Conservation (phyloP, 2,797 vertebrate species). For the Loriculus beryllinus region DNA sequence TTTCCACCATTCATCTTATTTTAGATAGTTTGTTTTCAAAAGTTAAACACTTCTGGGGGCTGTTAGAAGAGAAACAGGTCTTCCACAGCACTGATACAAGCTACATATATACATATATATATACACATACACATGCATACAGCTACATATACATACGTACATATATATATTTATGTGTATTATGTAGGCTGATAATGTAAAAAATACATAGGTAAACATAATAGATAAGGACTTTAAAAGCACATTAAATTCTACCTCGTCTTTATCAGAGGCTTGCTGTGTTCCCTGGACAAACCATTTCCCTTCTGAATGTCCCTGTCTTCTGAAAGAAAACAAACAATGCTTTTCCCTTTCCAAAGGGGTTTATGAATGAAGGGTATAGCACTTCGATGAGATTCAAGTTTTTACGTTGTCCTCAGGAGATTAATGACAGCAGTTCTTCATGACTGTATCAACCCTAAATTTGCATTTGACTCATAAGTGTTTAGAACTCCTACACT, state of each 20-base stretch:
- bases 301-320: background rate
- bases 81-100: background rate
- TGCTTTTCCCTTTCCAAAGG: background rate
- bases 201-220: background rate
- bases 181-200: background rate
- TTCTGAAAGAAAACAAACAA: background rate
- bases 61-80: background rate
- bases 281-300: background rate
- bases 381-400: background rate
- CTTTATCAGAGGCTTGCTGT: background rate
- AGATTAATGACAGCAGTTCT: background rate
- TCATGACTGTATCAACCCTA: background rate
- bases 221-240: background rate
- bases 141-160: background rate
- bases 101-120: background rate
- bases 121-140: background rate
- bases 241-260: background rate
- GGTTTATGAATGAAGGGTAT: conserved; percentile 25
- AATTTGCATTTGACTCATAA: background rate
- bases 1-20: background rate
- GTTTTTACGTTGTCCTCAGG: background rate
- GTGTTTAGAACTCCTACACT: background rate
- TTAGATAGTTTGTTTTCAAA: background rate
- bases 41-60: background rate
- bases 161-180: background rate